These are phyloP conservation scores for Spisula subtruncata DNA, from an alignment of 2,888 invertebrate genomes.

Conservation along the genomic window DNA sequence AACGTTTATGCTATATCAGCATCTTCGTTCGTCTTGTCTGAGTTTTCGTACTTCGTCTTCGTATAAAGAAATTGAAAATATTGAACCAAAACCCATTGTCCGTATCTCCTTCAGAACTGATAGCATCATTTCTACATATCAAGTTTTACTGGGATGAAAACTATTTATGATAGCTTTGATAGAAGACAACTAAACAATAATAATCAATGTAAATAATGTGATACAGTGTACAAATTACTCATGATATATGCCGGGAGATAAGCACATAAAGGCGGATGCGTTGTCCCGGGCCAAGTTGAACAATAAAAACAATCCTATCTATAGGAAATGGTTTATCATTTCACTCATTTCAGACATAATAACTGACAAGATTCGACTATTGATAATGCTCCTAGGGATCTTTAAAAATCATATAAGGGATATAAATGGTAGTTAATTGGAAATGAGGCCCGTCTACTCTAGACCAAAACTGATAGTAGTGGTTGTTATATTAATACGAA, in stretches of 20 bases:
- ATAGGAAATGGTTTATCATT: slow-evolving; percentile 32
- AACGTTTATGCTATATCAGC: not conserved
- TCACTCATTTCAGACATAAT: slow-evolving; percentile 46
- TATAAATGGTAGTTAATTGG: slow-evolving; percentile 39
- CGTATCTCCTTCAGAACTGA: not conserved
- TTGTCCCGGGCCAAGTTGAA: slow-evolving; percentile 24
- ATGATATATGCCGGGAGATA: slow-evolving; percentile 50
- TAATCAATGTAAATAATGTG: slow-evolving; percentile 60
- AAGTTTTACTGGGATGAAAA: slow-evolving; percentile 26
- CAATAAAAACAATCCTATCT: slow-evolving; percentile 45
- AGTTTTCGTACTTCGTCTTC: no score
- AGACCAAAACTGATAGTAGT: not conserved
- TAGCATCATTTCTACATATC: slow-evolving; percentile 16
- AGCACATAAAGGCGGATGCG: slow-evolving; percentile 30
- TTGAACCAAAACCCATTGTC: not conserved
- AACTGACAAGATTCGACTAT: slow-evolving; percentile 48
- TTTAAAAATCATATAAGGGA: slow-evolving; percentile 38
- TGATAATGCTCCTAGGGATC: slow-evolving; percentile 39
- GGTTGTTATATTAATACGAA: not conserved
- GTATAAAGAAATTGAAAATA: not conserved
- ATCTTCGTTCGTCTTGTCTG: not conserved
- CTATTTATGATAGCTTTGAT: slow-evolving; percentile 54
- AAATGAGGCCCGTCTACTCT: slow-evolving; percentile 36
- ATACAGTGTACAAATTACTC: slow-evolving; percentile 39
- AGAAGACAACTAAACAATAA: slow-evolving; percentile 55